phyloP scores from a whole-genome alignment of 2,888 invertebrate genomes.

The Metallyticus violacea region DNA sequence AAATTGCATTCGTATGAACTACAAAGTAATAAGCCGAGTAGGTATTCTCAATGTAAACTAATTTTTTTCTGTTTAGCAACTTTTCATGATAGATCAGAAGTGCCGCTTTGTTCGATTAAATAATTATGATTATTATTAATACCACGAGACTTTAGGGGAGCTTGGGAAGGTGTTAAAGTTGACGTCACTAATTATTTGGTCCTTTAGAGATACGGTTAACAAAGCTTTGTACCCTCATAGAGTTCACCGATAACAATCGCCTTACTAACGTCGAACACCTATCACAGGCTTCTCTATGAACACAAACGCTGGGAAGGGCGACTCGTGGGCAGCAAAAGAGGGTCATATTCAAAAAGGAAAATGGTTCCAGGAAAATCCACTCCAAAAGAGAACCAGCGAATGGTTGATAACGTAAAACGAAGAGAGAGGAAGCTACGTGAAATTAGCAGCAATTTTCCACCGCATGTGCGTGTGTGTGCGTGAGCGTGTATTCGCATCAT shows the following conservation, averaged over 20 bases:
- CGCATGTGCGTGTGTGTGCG: neutral
- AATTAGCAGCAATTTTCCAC: neutral
- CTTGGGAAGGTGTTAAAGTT: neutral
- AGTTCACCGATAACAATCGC: too few relatives aligned
- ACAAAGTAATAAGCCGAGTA: too few relatives aligned
- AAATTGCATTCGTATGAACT: too few relatives aligned
- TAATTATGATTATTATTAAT: too few relatives aligned
- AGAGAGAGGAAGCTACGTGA: too few relatives aligned
- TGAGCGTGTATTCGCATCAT: neutral
- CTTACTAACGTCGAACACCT: neutral
- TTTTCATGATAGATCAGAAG: neutral
- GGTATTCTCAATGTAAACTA: too few relatives aligned
- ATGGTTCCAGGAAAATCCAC: neutral
- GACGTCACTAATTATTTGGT: neutral
- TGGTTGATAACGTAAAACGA: neutral
- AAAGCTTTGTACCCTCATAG: neutral
- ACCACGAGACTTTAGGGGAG: neutral
- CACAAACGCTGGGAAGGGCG: neutral
- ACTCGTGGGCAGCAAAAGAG: neutral
- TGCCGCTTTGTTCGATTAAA: neutral
- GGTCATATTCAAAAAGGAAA: neutral
- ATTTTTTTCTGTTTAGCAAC: too few relatives aligned
- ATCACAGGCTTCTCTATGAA: neutral
- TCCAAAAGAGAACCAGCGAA: neutral
- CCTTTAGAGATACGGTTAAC: neutral